These are phyloP conservation scores for Drosophila lutescens DNA, from an alignment of 2,888 invertebrate species.

Conservation along the genomic window DNA sequence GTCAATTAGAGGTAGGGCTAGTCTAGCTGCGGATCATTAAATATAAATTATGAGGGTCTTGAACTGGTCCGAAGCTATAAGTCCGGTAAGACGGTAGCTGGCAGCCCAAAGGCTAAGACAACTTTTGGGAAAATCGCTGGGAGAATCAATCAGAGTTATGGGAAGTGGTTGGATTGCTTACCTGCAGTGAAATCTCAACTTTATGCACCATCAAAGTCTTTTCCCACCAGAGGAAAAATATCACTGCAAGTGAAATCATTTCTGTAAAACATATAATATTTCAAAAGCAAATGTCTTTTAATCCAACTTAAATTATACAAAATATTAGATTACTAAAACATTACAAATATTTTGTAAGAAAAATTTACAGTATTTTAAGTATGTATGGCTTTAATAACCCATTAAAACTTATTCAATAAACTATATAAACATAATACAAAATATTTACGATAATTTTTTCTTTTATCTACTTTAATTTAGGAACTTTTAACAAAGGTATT, in stretches of 20 bases:
- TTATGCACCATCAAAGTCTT: not conserved
- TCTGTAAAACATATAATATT: not conserved
- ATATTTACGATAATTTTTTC: no score
- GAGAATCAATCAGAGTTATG: conserved; percentile 50
- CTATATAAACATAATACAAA: no score
- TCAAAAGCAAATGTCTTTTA: no score
- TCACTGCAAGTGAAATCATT: not conserved
- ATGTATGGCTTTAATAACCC: no score
- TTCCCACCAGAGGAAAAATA: not conserved
- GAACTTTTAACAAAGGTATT: no score
- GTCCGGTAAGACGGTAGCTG: conserved; percentile 60
- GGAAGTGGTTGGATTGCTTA: conserved; percentile 1
- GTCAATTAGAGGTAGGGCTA: conserved; percentile 65
- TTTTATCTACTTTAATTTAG: no score
- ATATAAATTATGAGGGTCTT: conserved; percentile 73
- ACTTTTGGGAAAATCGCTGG: conserved; percentile 12
- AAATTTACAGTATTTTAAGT: no score
- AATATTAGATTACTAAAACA: no score
- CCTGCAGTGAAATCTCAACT: conserved; percentile 7
- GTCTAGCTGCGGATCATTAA: conserved; percentile 63
- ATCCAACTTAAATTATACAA: no score
- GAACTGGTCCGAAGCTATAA: conserved; percentile 26
- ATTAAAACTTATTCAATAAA: no score
- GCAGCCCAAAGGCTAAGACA: conserved; percentile 30
- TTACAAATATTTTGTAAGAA: no score